These are phyloP conservation scores for Brienomyrus longianalis DNA, from an alignment of 2,113 vertebrate genomes.

Conservation along the genomic window DNA sequence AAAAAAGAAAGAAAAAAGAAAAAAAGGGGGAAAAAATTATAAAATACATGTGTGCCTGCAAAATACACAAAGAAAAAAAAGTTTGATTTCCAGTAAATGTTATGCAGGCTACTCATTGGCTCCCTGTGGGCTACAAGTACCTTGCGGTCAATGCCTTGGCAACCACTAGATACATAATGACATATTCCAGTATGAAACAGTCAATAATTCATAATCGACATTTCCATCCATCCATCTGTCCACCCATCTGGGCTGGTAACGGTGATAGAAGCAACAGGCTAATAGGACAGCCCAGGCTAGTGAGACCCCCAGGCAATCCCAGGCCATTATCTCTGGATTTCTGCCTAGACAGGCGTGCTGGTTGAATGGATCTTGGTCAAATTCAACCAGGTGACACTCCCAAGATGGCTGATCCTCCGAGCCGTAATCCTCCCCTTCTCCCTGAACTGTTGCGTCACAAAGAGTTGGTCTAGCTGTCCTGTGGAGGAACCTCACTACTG, in stretches of 20 bases:
- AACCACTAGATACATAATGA: background rate
- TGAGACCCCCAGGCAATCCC: background rate
- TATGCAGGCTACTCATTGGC: background rate
- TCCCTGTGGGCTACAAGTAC: background rate
- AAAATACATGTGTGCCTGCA: background rate
- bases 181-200: background rate
- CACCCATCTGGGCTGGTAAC: background rate
- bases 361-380: background rate
- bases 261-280: background rate
- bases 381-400: background rate
- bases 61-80: background rate
- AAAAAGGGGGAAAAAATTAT: no score
- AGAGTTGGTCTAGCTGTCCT: background rate
- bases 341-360: background rate
- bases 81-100: background rate
- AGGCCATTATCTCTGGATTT: background rate
- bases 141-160: background rate
- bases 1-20: no score
- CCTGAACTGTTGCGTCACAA: no score
- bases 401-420: background rate
- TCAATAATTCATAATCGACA: background rate
- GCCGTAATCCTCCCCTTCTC: no score
- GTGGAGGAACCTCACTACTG: background rate
- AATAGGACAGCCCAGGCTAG: background rate
- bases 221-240: background rate